These are phyloP conservation scores for Oasisia sp. DNA, from an alignment of 2,888 invertebrate species.

Conservation along the genomic window DNA sequence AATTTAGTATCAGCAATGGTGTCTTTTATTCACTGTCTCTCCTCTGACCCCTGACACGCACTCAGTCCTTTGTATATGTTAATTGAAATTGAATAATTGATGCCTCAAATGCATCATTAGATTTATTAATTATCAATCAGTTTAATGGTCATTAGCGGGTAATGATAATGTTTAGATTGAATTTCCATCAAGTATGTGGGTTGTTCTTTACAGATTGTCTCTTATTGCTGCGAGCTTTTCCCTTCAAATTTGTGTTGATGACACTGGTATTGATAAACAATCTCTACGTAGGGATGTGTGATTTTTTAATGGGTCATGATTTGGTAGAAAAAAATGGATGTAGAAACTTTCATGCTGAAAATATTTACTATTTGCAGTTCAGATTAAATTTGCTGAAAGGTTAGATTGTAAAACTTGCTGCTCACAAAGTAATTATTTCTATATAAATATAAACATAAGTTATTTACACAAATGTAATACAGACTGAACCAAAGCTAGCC, in stretches of 20 bases:
- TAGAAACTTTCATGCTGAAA: too few species aligned
- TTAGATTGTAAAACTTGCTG: background rate
- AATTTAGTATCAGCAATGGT: background rate
- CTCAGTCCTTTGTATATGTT: conserved; percentile 6
- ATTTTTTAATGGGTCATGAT: too few species aligned
- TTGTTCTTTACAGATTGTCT: background rate
- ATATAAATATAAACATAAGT: background rate
- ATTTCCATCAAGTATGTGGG: background rate
- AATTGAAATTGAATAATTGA: conserved; percentile 3
- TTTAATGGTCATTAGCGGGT: background rate
- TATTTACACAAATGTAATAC: too few species aligned
- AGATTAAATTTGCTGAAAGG: too few species aligned
- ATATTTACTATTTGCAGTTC: too few species aligned
- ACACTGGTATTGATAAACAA: background rate
- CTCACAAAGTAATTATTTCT: background rate
- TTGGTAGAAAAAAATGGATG: too few species aligned
- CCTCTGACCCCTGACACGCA: background rate
- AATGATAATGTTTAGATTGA: conserved; percentile 3
- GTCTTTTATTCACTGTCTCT: background rate
- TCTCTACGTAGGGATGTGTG: background rate
- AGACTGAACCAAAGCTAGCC: background rate
- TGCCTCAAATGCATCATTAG: background rate
- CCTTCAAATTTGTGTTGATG: background rate
- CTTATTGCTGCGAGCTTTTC: background rate
- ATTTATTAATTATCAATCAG: conserved; percentile 3